Base-by-base conservation (phyloP, 2,888 invertebrate species). In the Nemurella pictetii region DNA sequence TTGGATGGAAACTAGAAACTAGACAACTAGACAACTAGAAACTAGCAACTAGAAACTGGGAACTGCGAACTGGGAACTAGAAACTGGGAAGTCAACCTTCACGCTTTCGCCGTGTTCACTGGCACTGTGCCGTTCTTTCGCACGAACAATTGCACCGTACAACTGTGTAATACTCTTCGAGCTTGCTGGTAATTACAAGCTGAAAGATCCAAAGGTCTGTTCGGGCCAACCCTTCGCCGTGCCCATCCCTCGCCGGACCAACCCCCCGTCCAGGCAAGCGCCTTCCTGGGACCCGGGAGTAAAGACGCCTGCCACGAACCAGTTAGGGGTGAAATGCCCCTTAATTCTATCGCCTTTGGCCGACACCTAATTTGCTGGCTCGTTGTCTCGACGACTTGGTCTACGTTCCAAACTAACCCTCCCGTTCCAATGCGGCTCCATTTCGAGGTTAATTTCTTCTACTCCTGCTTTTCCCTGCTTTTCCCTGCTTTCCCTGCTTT, bases 321-420 rank as follows among this genome's bases (percentile, higher is more conserved):
- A 7, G 29, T 78, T 29, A 30, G 28, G 27, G 28, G 78, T 78
- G 78, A 30, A 30, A 28, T 78, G 20, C 28, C 78, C 30, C 30
- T 78, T 28, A 78, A 78, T 78, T 78, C 78, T 30, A 78, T 78
- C 30, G 78, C 78, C 78, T 78, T 29, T 78, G 78, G 78, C 29
- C 28, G 78, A 78, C 78, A 78, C 78, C 78, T 78, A 78, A 78
- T 78, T 78, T 78, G 30, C 78, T 30, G 30, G 29, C 30, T 78
- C 78, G 78, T 78, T n/a, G 78, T 28, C 78, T 78, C 29, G 26
- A 29, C 30, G 3, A 12, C 78, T 29, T 29, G 26, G 15, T 75
- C 75, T 75, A 55, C 20, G 55, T 55, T 55, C 55, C 55, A 55
- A 55, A 55, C 55, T 55, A 55, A 55, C 55, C 55, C 55, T 55